A percentile compares a stretch with the other conserved stretches of the same genome.
phyloP scores from a whole-genome alignment of 2,113 vertebrate genomes.

The Neodon shergylaensis region DNA sequence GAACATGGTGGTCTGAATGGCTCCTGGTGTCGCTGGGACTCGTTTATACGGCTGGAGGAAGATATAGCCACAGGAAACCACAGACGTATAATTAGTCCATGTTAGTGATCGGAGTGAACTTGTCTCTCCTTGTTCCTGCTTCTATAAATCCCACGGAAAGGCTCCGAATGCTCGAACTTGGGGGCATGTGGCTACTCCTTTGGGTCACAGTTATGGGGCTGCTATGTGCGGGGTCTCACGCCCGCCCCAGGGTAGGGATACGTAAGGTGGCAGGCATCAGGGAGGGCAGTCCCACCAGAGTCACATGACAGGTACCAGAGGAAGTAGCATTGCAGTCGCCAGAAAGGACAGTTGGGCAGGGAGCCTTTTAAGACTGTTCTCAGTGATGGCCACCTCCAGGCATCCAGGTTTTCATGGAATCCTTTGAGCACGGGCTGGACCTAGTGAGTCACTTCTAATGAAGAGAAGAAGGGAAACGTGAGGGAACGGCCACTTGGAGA shows the following conservation, averaged over 20 bases:
- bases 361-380: background rate
- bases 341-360: background rate
- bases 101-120: constrained; percentile 15
- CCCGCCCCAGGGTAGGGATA: background rate
- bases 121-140: constrained; percentile 18
- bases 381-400: background rate
- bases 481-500: background rate
- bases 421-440: background rate
- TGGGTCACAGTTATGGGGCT: background rate
- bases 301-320: background rate
- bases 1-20: background rate
- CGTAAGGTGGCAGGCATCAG: background rate
- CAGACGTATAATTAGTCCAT: background rate
- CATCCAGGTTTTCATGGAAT: background rate
- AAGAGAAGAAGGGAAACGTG: background rate
- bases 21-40: constrained; percentile 1
- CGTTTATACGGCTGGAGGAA: background rate
- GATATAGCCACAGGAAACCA: background rate
- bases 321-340: background rate
- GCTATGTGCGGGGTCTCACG: background rate
- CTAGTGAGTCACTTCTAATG: constrained; percentile 23
- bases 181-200: background rate
- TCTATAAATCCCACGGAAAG: background rate
- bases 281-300: background rate
- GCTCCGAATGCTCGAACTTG: constrained; percentile 1